Base-by-base conservation (phyloP, 2,113 vertebrate species). In the Micromys minutus region DNA sequence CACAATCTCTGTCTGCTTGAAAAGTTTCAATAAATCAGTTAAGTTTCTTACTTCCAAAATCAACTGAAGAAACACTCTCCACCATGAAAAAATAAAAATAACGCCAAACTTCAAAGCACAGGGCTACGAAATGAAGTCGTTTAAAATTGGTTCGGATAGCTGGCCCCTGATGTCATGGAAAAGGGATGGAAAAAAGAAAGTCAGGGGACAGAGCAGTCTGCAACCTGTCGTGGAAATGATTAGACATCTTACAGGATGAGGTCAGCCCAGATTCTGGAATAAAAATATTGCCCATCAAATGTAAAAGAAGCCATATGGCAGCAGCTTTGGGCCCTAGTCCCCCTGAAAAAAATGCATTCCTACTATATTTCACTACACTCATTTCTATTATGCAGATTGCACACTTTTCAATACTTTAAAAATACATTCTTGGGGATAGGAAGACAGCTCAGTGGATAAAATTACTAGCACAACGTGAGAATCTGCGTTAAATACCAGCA, bases 91-190 rank as follows among this genome's bases (percentile, higher is more conserved):
- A 59, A 63, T 85, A 96, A 94, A 55, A 59, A 63, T 85, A 95
- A 90, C 36, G 45, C 21, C 91, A 50, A 77, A 71, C 74, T 95
- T 96, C 42, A 93, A 93, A 93, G 79, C 63, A 75, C 36, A 61
- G 39, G 26, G 75, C n/a, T 71, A 57, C 75, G 88, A 93, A 86
- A 55, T 95, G 85, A 97, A 88, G 91, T 90, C 22, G 26, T 87
- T 96, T 90, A 84, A 95, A 93, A 36, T 77, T 93, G 95, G 72
- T 96, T 96, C 76, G 59, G 42, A 90, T 93, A 65, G n/a, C 81
- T 91, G 57, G 87, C 81, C 88, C 69, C 90, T 95, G 88, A 95
- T 84, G 87, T 97, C 93, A 95, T 72, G 92, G 96, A 95, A 95
- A 96, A 77, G 21, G 13, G 65, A 91, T 87, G 74, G 81, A 92